Conservation (phyloP, 2,113 vertebrate species). For the Malurus alboscapulatus region DNA sequence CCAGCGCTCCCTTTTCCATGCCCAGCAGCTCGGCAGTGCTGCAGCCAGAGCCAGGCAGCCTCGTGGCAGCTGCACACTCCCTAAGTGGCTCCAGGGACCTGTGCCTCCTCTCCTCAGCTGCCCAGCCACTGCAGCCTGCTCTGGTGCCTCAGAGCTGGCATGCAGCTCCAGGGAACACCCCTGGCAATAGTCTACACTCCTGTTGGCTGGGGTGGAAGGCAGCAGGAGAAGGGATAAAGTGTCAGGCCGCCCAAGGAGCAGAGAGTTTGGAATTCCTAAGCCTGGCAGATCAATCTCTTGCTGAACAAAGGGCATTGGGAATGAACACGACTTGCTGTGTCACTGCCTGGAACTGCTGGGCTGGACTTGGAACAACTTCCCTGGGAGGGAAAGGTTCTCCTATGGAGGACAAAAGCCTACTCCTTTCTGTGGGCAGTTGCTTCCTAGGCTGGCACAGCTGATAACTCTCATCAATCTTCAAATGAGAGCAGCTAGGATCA, state of each 20-base stretch:
- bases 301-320: neutral
- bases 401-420: neutral
- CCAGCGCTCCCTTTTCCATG: conserved; percentile 82
- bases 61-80: conserved; percentile 74
- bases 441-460: neutral
- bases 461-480: neutral
- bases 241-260: conserved; percentile 6
- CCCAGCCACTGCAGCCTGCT: neutral
- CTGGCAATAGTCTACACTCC: neutral
- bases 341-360: neutral
- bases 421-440: neutral
- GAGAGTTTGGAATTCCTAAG: neutral
- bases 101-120: conserved; percentile 52
- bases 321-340: neutral
- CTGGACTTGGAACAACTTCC: neutral
- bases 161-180: neutral
- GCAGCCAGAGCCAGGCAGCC: conserved; percentile 55
- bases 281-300: neutral
- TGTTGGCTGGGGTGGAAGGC: conserved; percentile 22
- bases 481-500: neutral
- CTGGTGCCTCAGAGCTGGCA: neutral
- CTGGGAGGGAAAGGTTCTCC: neutral
- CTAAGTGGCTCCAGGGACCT: conserved; percentile 2
- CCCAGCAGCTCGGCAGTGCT: conserved; percentile 75
- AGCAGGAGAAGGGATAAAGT: neutral